These are phyloP conservation scores for Loris lydekkerianus DNA, from an alignment of 2,797 vertebrate genomes.

Conservation along the genomic window DNA sequence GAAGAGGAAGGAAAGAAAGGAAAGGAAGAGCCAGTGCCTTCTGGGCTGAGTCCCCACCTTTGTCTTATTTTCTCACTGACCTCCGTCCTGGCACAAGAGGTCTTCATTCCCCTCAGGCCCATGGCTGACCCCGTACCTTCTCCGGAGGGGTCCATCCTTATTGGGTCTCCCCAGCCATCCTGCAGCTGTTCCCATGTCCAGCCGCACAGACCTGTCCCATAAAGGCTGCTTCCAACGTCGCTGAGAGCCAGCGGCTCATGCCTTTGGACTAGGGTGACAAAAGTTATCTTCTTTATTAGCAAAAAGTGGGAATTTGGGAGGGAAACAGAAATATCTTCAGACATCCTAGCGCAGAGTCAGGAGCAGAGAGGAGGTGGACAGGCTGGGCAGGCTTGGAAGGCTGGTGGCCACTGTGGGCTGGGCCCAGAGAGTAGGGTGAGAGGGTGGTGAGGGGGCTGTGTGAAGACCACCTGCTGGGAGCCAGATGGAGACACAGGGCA, in stretches of 20 bases:
- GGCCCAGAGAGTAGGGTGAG: neutral
- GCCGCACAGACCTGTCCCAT: neutral
- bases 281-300: neutral
- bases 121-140: fast-evolving
- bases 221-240: neutral
- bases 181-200: neutral
- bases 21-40: neutral
- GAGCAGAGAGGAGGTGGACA: neutral
- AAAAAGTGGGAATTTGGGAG: neutral
- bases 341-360: neutral
- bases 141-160: neutral
- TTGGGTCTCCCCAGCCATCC: neutral
- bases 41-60: neutral
- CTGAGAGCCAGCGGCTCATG: neutral
- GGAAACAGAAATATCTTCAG: neutral
- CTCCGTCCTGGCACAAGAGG: neutral
- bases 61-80: neutral
- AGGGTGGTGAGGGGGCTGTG: fast-evolving
- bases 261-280: neutral
- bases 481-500: neutral
- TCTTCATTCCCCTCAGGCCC: neutral
- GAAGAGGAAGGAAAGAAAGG: neutral
- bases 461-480: neutral
- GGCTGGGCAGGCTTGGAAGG: neutral
- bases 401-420: neutral